Evolutionary conservation across 2,113 vertebrate genomes (phyloP).

Genomic region (Holacanthus passer): DNA sequence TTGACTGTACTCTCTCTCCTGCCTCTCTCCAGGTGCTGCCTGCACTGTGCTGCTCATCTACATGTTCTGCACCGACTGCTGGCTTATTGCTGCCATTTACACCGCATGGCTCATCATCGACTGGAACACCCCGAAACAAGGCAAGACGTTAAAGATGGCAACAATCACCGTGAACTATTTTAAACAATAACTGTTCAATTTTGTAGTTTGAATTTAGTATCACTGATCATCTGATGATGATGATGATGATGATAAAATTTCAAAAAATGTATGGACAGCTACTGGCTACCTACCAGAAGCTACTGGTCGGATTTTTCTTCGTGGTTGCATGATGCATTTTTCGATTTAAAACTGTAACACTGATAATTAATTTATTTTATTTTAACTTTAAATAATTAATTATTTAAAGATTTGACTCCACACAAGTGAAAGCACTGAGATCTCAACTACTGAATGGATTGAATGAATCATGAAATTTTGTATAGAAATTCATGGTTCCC

Average conservation of each 20-base stretch:
- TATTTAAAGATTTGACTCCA: no score
- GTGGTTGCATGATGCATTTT: no score
- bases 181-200: neutral
- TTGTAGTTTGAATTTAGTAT: no score
- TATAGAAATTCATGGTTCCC: neutral
- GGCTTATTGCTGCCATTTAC: conserved; percentile 92
- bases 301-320: no score
- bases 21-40: conserved; percentile 82
- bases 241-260: no score
- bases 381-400: no score
- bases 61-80: conserved; percentile 95
- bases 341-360: no score
- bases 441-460: neutral
- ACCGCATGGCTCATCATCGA: conserved; percentile 95
- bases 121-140: conserved; percentile 98
- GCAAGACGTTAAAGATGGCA: conserved; percentile 63
- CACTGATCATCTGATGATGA: neutral
- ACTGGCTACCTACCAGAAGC: no score
- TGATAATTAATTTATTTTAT: no score
- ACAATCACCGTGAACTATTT: neutral
- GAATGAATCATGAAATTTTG: neutral
- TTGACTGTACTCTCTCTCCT: neutral
- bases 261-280: no score
- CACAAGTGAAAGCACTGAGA: no score
- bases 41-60: conserved; percentile 91